phyloP scores from a whole-genome alignment of 2,797 vertebrate species.

The Catharus ustulatus region DNA sequence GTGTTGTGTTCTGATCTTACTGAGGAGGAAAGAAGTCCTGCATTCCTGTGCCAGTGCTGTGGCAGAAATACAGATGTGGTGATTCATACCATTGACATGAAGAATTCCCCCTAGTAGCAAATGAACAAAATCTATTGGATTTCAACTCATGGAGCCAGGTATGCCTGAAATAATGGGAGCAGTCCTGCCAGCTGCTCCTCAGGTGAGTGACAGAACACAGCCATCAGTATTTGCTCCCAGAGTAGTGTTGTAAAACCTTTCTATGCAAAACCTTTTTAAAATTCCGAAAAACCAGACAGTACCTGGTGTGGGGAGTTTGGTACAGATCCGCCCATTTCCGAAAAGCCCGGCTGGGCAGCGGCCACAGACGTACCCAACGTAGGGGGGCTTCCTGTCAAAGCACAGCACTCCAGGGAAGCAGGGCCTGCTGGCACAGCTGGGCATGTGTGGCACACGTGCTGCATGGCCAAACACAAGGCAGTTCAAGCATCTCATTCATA shows the following conservation, averaged over 20 bases:
- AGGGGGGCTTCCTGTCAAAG: conserved; percentile 76
- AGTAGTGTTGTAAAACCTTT: neutral
- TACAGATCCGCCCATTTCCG: conserved; percentile 34
- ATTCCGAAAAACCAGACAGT: neutral
- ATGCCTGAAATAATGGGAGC: neutral
- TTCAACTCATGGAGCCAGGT: neutral
- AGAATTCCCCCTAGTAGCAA: neutral
- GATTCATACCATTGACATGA: neutral
- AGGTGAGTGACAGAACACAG: neutral
- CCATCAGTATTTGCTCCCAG: neutral
- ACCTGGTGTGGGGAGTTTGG: conserved; percentile 37
- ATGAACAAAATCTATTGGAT: neutral
- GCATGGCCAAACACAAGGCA: neutral
- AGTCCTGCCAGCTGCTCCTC: neutral
- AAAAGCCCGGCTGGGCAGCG: conserved; percentile 76
- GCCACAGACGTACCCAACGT: conserved; percentile 78
- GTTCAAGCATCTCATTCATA: neutral
- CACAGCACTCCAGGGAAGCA: conserved; percentile 84
- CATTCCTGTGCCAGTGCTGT: neutral
- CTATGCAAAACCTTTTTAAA: neutral
- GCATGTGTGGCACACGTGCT: neutral
- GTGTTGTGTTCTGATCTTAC: neutral
- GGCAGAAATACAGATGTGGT: conserved; percentile 2
- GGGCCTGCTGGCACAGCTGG: conserved; percentile 77
- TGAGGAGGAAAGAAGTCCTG: neutral